A percentile compares a stretch with the other conserved stretches of the same genome.
Conservation (phyloP, 2,113 vertebrate genomes). For the Boleophthalmus pectinirostris region DNA sequence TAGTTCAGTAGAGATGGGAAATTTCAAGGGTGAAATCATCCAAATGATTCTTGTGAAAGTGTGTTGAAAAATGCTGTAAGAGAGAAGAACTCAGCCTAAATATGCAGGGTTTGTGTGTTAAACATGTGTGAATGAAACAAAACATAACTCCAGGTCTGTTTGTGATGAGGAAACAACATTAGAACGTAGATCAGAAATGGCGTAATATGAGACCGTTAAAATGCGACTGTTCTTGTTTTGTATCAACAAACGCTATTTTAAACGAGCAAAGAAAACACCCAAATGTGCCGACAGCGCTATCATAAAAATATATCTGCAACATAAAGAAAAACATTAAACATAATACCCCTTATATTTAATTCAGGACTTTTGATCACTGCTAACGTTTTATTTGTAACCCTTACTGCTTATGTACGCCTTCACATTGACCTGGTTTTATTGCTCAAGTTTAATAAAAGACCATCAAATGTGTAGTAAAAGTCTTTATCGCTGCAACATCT, state of each 20-base stretch:
- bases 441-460: slow-evolving; percentile 2
- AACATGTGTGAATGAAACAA: too few species aligned
- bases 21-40: too few species aligned
- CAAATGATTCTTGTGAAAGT: too few species aligned
- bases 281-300: neutral
- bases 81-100: too few species aligned
- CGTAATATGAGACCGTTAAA: too few species aligned
- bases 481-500: slow-evolving; percentile 8
- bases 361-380: neutral
- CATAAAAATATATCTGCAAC: neutral
- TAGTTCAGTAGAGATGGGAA: too few species aligned
- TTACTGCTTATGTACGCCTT: neutral
- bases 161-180: too few species aligned
- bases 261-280: neutral
- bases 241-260: neutral
- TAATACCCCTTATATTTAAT: neutral
- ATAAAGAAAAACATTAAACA: neutral
- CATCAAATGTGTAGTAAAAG: neutral
- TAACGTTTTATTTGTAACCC: slow-evolving; percentile 3
- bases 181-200: too few species aligned
- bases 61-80: too few species aligned
- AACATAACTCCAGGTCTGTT: too few species aligned
- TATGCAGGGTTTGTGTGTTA: too few species aligned
- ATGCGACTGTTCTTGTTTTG: too few species aligned
- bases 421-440: slow-evolving; percentile 4